These are phyloP conservation scores for Drosophila virilis DNA, from an alignment of 1,140 invertebrate species.

Conservation along the genomic window DNA sequence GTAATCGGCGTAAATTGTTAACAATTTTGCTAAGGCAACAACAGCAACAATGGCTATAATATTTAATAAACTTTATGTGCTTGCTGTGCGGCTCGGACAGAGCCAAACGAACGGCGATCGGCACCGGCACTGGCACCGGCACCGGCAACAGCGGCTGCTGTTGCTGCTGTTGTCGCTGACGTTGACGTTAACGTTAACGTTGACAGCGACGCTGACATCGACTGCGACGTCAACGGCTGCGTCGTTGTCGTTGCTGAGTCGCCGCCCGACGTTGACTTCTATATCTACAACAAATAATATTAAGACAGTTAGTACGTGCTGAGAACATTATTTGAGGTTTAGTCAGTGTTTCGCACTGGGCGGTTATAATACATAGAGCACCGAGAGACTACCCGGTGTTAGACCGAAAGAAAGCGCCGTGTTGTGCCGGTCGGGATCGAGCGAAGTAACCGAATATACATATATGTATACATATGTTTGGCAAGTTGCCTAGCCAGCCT, in stretches of 20 bases:
- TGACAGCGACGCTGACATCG: not conserved
- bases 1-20: constrained; percentile 64
- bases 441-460: constrained; percentile 3
- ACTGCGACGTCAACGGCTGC: not conserved
- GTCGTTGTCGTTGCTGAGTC: constrained; percentile 17
- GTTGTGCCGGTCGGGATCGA: constrained; percentile 34
- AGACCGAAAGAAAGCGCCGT: constrained; percentile 1
- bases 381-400: constrained; percentile 30
- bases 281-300: constrained; percentile 84
- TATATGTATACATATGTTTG: not conserved
- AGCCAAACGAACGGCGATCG: constrained; percentile 54
- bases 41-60: constrained; percentile 54
- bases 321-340: constrained; percentile 84
- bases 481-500: not conserved
- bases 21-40: constrained; percentile 76
- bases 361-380: constrained; percentile 76
- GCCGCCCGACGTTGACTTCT: constrained; percentile 67
- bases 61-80: constrained; percentile 76
- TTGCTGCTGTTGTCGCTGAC: constrained; percentile 35
- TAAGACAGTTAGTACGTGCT: constrained; percentile 84
- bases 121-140: constrained; percentile 39
- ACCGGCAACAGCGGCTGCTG: constrained; percentile 26
- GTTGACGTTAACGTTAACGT: constrained; percentile 48
- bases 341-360: constrained; percentile 83
- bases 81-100: constrained; percentile 33